A percentile compares a stretch with the other conserved stretches of the same genome.
phyloP scores from a whole-genome alignment of 1,140 invertebrate genomes.

The Chlorops oryzae region DNA sequence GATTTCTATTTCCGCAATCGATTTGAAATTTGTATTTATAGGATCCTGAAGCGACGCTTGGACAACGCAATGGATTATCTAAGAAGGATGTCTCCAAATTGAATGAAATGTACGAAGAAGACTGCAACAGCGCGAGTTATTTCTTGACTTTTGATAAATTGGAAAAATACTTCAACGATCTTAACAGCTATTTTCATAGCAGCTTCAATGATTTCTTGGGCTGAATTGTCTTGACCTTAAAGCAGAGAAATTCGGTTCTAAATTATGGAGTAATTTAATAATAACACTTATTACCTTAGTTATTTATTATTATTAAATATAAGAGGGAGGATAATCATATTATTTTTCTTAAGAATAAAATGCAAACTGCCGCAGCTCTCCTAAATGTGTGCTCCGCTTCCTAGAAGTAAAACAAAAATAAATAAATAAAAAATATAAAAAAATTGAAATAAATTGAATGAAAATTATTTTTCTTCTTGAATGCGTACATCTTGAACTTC shows the following conservation, averaged over 20 bases:
- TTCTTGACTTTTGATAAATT: constrained; percentile 34
- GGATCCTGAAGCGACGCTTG: constrained; percentile 49
- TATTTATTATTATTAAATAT: too few species aligned
- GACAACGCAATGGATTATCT: constrained; percentile 61
- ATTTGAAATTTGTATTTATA: constrained; percentile 6
- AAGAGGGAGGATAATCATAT: too few species aligned
- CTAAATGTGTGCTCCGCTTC: constrained; percentile 51
- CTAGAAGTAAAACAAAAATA: constrained; percentile 35
- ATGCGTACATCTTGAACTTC: constrained; percentile 51
- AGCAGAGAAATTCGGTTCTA: too few species aligned
- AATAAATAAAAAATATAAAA: neutral
- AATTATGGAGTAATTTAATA: too few species aligned
- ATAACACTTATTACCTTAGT: too few species aligned
- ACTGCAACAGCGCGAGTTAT: constrained; percentile 41
- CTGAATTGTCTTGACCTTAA: neutral
- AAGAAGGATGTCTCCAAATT: constrained; percentile 60
- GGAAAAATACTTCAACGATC: constrained; percentile 30
- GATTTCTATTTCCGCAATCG: neutral
- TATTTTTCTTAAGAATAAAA: constrained; percentile 48
- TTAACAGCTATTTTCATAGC: constrained; percentile 39
- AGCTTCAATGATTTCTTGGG: constrained; percentile 19
- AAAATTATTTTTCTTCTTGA: too few species aligned
- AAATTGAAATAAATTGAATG: neutral
- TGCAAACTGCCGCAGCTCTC: constrained; percentile 52
- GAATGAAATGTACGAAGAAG: constrained; percentile 58